A percentile compares a stretch with the other conserved stretches of the same genome.
Evolutionary conservation across 2,888 invertebrate species (phyloP).

Genomic region (Matsumyia berberina): DNA sequence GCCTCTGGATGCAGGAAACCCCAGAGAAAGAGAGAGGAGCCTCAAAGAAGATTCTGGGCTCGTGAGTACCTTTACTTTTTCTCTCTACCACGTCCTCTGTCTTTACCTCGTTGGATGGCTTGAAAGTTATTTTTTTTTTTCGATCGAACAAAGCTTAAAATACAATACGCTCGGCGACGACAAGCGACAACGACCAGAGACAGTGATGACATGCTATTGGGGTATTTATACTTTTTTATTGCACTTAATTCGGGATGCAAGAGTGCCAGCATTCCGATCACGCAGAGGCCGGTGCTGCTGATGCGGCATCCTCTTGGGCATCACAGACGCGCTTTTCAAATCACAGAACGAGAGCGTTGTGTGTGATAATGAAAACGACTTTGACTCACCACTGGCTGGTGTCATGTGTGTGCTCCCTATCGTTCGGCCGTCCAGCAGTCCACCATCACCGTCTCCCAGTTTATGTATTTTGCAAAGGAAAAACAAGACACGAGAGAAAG

Average conservation of each 20-base stretch:
- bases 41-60: constrained; percentile 38
- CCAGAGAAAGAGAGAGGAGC: neutral
- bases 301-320: constrained; percentile 17
- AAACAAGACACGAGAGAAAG: constrained; percentile 7
- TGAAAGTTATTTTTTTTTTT: constrained; percentile 36
- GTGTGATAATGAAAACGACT: constrained; percentile 54
- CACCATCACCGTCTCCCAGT: constrained; percentile 52
- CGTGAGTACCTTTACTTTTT: constrained; percentile 5
- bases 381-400: neutral
- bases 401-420: constrained; percentile 22
- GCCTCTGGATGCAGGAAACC: constrained; percentile 17
- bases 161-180: constrained; percentile 21
- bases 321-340: constrained; percentile 44
- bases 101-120: constrained; percentile 2
- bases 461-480: constrained; percentile 51
- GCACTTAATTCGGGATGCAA: constrained; percentile 64
- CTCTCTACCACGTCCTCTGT: too few species aligned
- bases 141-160: constrained; percentile 23
- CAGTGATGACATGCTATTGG: constrained; percentile 54
- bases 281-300: constrained; percentile 24
- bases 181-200: neutral
- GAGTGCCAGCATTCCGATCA: constrained; percentile 63
- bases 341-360: constrained; percentile 46
- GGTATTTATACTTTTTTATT: constrained; percentile 61
- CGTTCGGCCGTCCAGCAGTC: constrained; percentile 11